Evolutionary conservation across 2,888 invertebrate species (phyloP).

Genomic region (Herminia tarsipennalis): DNA sequence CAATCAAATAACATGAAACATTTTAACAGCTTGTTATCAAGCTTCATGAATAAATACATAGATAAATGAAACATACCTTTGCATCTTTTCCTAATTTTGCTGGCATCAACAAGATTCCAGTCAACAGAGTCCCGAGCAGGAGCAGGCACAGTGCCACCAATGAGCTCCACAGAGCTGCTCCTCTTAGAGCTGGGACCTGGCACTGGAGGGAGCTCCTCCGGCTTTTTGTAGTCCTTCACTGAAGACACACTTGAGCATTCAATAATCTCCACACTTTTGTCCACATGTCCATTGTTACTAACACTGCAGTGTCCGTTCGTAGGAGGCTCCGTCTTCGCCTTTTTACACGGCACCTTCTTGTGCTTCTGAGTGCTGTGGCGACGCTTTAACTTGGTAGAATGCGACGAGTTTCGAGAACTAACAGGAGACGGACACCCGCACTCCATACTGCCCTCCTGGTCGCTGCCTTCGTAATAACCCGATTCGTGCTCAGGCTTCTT

Average conservation of each 20-base stretch:
- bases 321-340: conserved; percentile 62
- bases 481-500: conserved; percentile 92
- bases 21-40: background rate
- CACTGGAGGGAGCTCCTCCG: conserved; percentile 59
- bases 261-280: conserved; percentile 74
- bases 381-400: conserved; percentile 72
- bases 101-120: conserved; percentile 81
- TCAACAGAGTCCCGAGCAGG: conserved; percentile 78
- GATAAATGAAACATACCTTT: conserved; percentile 66
- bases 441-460: conserved; percentile 87
- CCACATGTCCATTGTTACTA: conserved; percentile 46
- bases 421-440: conserved; percentile 77
- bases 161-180: conserved; percentile 78
- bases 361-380: conserved; percentile 71
- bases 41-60: background rate
- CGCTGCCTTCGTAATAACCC: conserved; percentile 93
- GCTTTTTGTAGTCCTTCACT: conserved; percentile 57
- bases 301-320: conserved; percentile 64
- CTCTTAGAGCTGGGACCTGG: conserved; percentile 69
- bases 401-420: conserved; percentile 79
- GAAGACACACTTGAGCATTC: conserved; percentile 26
- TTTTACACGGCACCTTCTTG: conserved; percentile 70
- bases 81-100: conserved; percentile 84
- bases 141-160: conserved; percentile 74
- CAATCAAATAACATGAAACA: too few relatives aligned